These are phyloP conservation scores for Nemapogon koenigi DNA, from an alignment of 2,888 invertebrate genomes.

Conservation along the genomic window DNA sequence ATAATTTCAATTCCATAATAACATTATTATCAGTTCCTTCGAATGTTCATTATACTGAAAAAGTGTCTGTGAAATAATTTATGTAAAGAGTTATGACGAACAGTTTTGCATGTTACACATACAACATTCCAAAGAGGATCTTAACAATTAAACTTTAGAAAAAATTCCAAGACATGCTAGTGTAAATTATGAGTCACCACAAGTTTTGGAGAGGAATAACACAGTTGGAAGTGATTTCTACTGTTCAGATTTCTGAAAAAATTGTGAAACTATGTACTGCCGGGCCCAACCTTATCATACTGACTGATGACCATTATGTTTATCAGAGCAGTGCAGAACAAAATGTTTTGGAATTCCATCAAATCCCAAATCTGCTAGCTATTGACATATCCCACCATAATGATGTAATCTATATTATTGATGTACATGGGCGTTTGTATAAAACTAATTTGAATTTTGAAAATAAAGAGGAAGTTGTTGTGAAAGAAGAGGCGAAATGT, in stretches of 20 bases:
- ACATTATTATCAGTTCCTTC: too few species aligned
- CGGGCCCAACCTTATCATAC: constrained; percentile 41
- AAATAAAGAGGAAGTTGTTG: constrained; percentile 64
- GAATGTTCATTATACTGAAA: too few species aligned
- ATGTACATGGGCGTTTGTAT: constrained; percentile 66
- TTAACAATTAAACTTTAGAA: constrained; percentile 33
- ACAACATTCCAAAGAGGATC: too few species aligned
- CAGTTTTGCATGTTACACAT: too few species aligned
- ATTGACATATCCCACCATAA: constrained; percentile 70
- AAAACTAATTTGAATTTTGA: constrained; percentile 63
- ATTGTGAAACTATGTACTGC: constrained; percentile 50
- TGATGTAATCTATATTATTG: constrained; percentile 66
- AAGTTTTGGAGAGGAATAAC: constrained; percentile 55
- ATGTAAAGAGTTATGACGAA: too few species aligned
- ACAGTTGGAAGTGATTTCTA: constrained; percentile 32
- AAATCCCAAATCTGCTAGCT: constrained; percentile 58
- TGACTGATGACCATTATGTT: constrained; percentile 53
- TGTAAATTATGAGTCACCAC: constrained; percentile 52
- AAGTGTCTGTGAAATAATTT: too few species aligned
- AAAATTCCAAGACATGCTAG: constrained; percentile 28
- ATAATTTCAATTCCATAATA: too few species aligned
- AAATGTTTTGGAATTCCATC: constrained; percentile 45
- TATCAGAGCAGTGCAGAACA: constrained; percentile 45
- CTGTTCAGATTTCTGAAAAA: constrained; percentile 51
- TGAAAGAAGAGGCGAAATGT: constrained; percentile 69